These are phyloP conservation scores for Pipistrellus nathusii DNA, from an alignment of 2,797 vertebrate species.

Conservation along the genomic window DNA sequence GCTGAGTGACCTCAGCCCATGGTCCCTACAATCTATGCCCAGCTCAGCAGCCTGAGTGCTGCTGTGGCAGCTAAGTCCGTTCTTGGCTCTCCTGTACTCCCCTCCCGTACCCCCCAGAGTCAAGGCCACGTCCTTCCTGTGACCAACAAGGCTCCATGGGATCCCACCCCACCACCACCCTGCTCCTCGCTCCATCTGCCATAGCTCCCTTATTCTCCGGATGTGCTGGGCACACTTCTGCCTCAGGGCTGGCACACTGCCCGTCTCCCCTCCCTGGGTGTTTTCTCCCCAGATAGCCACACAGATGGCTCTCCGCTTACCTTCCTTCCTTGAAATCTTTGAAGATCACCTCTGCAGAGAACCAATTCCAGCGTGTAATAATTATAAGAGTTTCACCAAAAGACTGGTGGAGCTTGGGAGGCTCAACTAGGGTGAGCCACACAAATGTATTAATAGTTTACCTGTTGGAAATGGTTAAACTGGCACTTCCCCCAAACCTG, in stretches of 20 bases:
- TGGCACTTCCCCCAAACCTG: too few relatives aligned
- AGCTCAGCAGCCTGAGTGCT: background rate
- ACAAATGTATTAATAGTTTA: too few relatives aligned
- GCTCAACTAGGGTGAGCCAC: too few relatives aligned
- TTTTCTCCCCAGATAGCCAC: background rate
- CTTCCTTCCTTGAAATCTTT: background rate
- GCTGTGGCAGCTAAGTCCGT: background rate
- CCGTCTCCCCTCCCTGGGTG: background rate
- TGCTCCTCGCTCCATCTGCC: background rate
- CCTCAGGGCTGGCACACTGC: conserved; percentile 12
- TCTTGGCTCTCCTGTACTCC: background rate
- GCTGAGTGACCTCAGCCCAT: background rate
- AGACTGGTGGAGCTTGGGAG: too few relatives aligned
- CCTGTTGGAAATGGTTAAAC: too few relatives aligned
- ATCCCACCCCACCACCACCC: background rate
- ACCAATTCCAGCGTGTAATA: too few relatives aligned
- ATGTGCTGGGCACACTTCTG: background rate
- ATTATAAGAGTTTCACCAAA: too few relatives aligned
- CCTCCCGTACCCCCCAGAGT: background rate
- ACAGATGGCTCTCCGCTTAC: background rate
- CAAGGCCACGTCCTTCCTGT: background rate
- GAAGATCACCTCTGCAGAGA: background rate
- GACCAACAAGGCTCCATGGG: background rate
- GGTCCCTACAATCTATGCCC: background rate
- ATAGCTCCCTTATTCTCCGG: background rate